Evolutionary conservation across 2,113 vertebrate genomes (phyloP), one percentile per base, ranked within the genome.

Genomic region (Sylvia atricapilla): DNA sequence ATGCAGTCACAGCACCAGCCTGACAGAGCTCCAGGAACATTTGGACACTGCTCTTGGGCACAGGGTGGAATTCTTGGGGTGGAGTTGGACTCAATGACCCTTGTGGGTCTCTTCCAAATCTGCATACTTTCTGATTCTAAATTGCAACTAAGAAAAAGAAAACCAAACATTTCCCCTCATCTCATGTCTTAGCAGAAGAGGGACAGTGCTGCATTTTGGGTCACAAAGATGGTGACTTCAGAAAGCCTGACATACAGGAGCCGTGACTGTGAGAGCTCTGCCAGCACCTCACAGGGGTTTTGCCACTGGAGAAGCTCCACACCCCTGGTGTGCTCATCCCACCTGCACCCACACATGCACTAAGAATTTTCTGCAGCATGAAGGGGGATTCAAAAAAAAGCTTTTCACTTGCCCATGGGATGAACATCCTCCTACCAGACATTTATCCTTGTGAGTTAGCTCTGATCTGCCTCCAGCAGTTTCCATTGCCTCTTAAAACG

Each of bases 31-130:
- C 53, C 37, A 68, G 84, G 25, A 37, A 8, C 5, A 15, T 19
- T 10, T 68, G 46, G 21, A 15, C 18, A 37, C 10, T 10, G 17
- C 37, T 31, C 52, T 12, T 1, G 1, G 72, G 25, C 25, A 35
- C 52, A 35, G 16, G 13, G 13, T 35, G 62, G 52, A 5, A 37
- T 8, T 59, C 17, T 2, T 68, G 63, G 44, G 37, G 14, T 68
- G 21, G 44, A 59, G 13, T 0, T 68, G 44, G 31, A 37, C 25
- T 44, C 4, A 0, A 58, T 14, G 17, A 37, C 33, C 7, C 4
- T 7, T 10, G 27, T 52, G 37, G 14, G 33, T 37, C 9, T 18
- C 63, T 59, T 53, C 63, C 33, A 39, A 33, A 31, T 28, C 84
- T 46, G 22, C 9, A 3, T 4, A 33, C 44, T 39, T 27, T 60